These are phyloP conservation scores for Phoebastria nigripes DNA, from an alignment of 2,797 vertebrate species.

Conservation along the genomic window DNA sequence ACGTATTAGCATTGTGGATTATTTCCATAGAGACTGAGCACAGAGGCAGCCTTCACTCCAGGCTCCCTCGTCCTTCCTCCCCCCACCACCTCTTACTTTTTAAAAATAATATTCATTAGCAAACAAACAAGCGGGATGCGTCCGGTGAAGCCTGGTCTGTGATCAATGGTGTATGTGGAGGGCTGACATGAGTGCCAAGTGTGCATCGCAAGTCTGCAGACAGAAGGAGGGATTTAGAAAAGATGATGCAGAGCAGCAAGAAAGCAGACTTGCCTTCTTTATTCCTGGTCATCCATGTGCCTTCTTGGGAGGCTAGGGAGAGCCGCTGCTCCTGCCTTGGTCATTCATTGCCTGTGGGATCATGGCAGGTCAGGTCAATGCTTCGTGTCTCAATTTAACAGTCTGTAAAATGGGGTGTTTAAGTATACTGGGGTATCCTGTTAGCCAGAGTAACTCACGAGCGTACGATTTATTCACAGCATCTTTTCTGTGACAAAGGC, in stretches of 20 bases:
- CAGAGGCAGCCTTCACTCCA: background rate
- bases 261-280: background rate
- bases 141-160: background rate
- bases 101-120: background rate
- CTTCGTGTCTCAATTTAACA: background rate
- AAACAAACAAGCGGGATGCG: background rate
- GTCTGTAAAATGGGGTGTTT: background rate
- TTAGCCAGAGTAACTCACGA: background rate
- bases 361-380: background rate
- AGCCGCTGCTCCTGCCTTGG: background rate
- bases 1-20: constrained; percentile 61
- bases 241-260: background rate
- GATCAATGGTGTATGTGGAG: background rate
- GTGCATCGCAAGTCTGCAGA: background rate
- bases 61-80: background rate
- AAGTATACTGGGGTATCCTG: background rate
- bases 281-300: background rate
- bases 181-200: background rate
- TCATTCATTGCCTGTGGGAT: background rate
- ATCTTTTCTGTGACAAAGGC: background rate
- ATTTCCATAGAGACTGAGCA: constrained; percentile 51
- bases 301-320: background rate
- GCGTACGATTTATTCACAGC: background rate
- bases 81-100: background rate
- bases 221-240: background rate